These are phyloP conservation scores for Brachionus paranguensis DNA, from an alignment of 1,140 invertebrate species.

Conservation along the genomic window DNA sequence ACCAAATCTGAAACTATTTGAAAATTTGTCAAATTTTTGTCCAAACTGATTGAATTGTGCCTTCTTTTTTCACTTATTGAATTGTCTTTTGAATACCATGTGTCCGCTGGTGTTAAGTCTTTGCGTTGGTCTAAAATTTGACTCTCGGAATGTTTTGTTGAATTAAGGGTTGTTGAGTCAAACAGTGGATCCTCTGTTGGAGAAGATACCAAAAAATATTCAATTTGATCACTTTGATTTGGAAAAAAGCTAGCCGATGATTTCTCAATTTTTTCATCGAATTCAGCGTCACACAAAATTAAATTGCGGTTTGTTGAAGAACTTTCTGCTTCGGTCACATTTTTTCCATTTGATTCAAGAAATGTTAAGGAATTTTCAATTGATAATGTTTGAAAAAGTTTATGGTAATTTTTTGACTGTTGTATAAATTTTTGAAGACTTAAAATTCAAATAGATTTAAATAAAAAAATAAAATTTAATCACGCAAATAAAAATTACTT, in stretches of 20 bases:
- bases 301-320: neutral
- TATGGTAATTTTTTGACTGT: neutral
- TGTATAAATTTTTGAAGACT: neutral
- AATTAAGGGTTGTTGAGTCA: neutral
- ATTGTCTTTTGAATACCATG: neutral
- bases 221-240: neutral
- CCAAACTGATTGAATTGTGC: neutral
- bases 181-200: neutral
- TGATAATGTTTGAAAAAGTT: neutral
- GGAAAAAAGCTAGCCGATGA: neutral
- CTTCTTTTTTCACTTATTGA: neutral
- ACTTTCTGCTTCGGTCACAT: neutral
- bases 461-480: neutral
- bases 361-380: neutral
- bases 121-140: neutral
- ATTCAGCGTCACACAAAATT: neutral
- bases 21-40: neutral
- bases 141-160: neutral
- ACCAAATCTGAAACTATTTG: neutral
- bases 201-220: neutral
- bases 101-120: no score
- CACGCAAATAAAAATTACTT: neutral
- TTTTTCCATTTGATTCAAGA: neutral
- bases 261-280: neutral
- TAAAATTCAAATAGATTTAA: neutral